Evolutionary conservation across 2,113 vertebrate species (phyloP).

Genomic region (Hymenochirus boettgeri): DNA sequence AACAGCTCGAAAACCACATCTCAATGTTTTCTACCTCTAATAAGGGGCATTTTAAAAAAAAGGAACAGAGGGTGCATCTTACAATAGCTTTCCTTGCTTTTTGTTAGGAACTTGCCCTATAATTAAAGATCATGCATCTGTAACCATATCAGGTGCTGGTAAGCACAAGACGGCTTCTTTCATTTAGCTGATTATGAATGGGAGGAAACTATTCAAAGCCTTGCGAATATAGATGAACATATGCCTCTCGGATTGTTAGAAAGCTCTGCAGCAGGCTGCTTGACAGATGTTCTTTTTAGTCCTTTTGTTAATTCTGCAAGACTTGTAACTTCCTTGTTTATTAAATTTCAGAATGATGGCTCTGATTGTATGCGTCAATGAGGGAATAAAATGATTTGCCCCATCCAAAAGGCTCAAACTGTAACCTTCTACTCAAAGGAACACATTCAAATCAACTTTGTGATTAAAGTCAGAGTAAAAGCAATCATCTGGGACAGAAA

Average conservation of each 20-base stretch:
- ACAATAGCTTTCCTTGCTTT: background rate
- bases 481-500: slow-evolving; percentile 5
- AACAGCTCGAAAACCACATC: no score
- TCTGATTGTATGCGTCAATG: slow-evolving; percentile 17
- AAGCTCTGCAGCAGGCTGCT: slow-evolving; percentile 27
- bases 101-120: background rate
- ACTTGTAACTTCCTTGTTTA: slow-evolving; percentile 27
- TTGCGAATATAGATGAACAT: slow-evolving; percentile 31
- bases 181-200: slow-evolving; percentile 9
- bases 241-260: slow-evolving; percentile 27
- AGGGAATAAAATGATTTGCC: slow-evolving; percentile 18
- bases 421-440: slow-evolving; percentile 15
- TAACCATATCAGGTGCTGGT: slow-evolving; percentile 5
- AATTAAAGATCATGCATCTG: slow-evolving; percentile 10
- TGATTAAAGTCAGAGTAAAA: slow-evolving; percentile 13
- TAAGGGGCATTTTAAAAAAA: no score
- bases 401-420: background rate
- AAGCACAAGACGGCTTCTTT: slow-evolving; percentile 1
- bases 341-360: slow-evolving; percentile 28
- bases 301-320: slow-evolving; percentile 30
- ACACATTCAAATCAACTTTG: slow-evolving; percentile 16
- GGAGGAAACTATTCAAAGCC: slow-evolving; percentile 16
- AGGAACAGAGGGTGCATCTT: no score
- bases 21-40: no score
- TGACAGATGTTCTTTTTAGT: slow-evolving; percentile 40